These are phyloP conservation scores for Myxocyprinus asiaticus DNA, from an alignment of 2,113 vertebrate genomes.

Conservation along the genomic window DNA sequence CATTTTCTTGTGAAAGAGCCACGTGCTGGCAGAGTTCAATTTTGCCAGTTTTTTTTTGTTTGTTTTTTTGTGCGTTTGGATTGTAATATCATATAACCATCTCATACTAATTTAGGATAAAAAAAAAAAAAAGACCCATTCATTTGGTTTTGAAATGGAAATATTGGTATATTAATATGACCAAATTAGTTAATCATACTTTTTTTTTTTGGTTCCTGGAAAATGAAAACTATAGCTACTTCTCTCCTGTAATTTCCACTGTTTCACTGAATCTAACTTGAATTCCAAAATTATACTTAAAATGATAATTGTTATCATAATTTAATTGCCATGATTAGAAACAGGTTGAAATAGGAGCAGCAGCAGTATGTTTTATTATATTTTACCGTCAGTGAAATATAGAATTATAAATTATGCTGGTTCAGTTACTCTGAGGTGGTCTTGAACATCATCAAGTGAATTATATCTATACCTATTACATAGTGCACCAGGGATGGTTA, in stretches of 20 bases:
- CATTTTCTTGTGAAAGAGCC: constrained; percentile 93
- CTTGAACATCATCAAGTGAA: too few relatives aligned
- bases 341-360: background rate
- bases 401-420: background rate
- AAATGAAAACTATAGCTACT: constrained; percentile 26
- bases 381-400: background rate
- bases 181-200: constrained; percentile 38
- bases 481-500: too few relatives aligned
- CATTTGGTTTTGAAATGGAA: constrained; percentile 59
- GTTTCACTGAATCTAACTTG: background rate
- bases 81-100: constrained; percentile 74
- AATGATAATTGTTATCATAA: constrained; percentile 8
- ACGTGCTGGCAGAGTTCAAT: constrained; percentile 84
- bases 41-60: constrained; percentile 64
- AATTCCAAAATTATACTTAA: constrained; percentile 17
- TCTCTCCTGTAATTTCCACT: constrained; percentile 8
- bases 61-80: constrained; percentile 78
- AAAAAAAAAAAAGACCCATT: constrained; percentile 67
- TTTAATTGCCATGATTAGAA: constrained; percentile 1
- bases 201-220: background rate
- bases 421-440: too few relatives aligned
- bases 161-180: constrained; percentile 55
- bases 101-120: constrained; percentile 79
- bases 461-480: too few relatives aligned
- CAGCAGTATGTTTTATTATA: background rate